Percentiles rank a stretch among this genome's conserved stretches.
Evolutionary conservation across 2,797 vertebrate genomes (phyloP).

Genomic region (Orestias chungarensis): DNA sequence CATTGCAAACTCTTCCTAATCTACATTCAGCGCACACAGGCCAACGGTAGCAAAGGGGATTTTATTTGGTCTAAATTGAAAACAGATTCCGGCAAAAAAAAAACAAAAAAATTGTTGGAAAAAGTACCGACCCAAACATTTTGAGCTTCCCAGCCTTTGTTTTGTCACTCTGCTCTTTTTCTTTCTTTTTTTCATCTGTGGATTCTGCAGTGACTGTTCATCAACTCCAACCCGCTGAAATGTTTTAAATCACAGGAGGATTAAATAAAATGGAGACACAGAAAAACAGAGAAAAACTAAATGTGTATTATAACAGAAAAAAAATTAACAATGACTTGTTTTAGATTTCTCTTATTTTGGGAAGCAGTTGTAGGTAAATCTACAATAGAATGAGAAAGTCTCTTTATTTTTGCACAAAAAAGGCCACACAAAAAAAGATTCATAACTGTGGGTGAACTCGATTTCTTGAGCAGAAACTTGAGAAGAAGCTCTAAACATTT

Average conservation of each 20-base stretch:
- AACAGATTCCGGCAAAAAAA: not conserved
- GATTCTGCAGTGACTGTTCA: not conserved
- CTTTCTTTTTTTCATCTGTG: not conserved
- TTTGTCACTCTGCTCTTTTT: not conserved
- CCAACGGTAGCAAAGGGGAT: slow-evolving; percentile 1
- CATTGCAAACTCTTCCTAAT: not conserved
- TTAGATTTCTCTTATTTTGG: not conserved
- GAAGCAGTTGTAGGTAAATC: not conserved
- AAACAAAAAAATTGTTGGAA: not conserved
- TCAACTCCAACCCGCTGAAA: slow-evolving; percentile 1
- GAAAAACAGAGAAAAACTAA: not conserved
- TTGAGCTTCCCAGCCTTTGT: not conserved
- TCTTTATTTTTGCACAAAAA: not conserved
- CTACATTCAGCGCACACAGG: not conserved
- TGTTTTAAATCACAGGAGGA: not conserved
- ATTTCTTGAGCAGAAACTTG: not conserved
- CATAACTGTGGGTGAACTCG: not conserved
- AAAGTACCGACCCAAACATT: not conserved
- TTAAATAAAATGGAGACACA: not conserved
- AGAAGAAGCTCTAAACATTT: not conserved
- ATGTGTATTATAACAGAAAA: too few species aligned
- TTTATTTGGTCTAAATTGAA: not conserved
- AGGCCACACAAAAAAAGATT: not conserved
- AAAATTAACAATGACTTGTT: not conserved
- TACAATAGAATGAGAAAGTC: not conserved